Base-by-base conservation (phyloP, 2,113 vertebrate species). In the Sakesphorus luctuosus region DNA sequence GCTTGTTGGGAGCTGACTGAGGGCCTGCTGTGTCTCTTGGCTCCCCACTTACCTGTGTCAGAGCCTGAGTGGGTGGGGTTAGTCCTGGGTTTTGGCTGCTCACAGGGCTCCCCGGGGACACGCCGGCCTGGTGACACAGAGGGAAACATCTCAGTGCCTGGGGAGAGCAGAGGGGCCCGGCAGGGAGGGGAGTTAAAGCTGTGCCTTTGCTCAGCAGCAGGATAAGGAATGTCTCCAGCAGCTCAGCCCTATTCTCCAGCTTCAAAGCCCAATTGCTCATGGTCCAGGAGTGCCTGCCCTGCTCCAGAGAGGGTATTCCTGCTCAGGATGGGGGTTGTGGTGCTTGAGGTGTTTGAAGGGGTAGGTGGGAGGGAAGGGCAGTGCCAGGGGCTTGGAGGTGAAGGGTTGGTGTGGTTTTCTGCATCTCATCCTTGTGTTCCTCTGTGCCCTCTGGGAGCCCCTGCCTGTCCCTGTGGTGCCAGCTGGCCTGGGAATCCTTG, bases 31-130 rank as follows among this genome's bases (percentile, higher is more conserved):
- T 75, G 83, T 46, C 33, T 20, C 68, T 50, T 10, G 16, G 47
- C 18, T 56, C 9, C 4, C 20, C 63, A 18, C 97, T 96, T 96
- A 98, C 98, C 97, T 97, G 98, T 82, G 10, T 91, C 94, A 33
- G 97, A 65, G 7, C 88, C 94, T 0, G 97, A 95, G 35, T 92
- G 89, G 79, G 97, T 26, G 47, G 96, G 81, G 58, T 97, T 93
- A 1, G 59, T 80, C 84, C 92, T 24, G 46, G 96, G 83, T 55
- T 97, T 94, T 1, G 63, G 76, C 84, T 92, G 94, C 89, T 94
- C 50, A 9, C 46, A 13, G 58, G 49, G 47, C 47, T 94, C 88
- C 59, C 81, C 36, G 82, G 95, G 76, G n/a, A n/a, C 49, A 15
- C 12, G 58, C 83, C 7, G 87, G 67, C 94, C 98, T 98, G 92